Base-by-base conservation (phyloP, 2,888 invertebrate genomes). In the Blastobasis adustella region DNA sequence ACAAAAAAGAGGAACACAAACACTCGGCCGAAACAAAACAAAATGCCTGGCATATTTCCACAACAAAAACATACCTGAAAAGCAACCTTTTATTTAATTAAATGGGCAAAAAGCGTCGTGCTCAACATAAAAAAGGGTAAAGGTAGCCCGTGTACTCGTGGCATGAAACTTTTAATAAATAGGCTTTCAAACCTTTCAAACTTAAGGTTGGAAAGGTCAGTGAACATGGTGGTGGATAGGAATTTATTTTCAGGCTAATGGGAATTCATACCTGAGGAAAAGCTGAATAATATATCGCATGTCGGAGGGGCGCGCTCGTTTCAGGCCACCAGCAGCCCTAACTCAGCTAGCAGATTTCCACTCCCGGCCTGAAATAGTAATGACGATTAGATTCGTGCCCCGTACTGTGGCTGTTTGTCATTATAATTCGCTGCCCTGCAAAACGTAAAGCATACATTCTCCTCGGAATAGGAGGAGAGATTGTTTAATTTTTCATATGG, bases 181-280 rank as follows among this genome's bases (percentile, higher is more conserved):
- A 58, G 55, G 37, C 47, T 52, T 54, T 54, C 52, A 54, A 57
- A 57, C 57, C 58, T 51, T 53, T 52, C 54, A 53, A 53, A 55
- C 53, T 46, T 53, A 50, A 49, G 49, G 55, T 54, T 53, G 56
- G 52, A 71, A 69, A 76, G 75, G 75, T 78, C 74, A 62, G 54
- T 76, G 73, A 66, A 75, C 75, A 74, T 66, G 62, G 72, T 70
- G 67, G 61, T 63, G 58, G 50, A 56, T 59, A 54, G 55, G 59
- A 71, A 77, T 76, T 79, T 81, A 78, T 80, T 76, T 76, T 66
- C 71, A 62, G 67, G 68, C 75, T 82, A 84, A 85, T 81, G 80
- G 83, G 82, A 79, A 82, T 77, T 79, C 76, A 78, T 82, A 83
- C 76, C 79, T 76, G 80, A 79, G 80, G 79, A 79, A 80, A 79